These are phyloP conservation scores for Trichopoda pennipes DNA, from an alignment of 2,888 invertebrate species.

Conservation along the genomic window DNA sequence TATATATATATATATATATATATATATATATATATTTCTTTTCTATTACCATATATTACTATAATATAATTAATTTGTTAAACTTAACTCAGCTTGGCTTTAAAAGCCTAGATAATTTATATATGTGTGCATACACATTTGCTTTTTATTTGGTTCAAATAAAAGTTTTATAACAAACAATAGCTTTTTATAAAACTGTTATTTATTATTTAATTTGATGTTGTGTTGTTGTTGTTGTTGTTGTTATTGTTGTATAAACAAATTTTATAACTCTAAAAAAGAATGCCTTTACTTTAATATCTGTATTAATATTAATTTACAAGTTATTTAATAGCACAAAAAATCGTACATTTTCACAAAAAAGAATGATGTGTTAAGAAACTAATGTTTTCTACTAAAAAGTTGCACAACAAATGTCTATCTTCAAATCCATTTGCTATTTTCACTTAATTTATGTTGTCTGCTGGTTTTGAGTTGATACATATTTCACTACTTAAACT, in stretches of 20 bases:
- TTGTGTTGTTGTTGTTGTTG: too few relatives aligned
- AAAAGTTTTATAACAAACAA: conserved; percentile 37
- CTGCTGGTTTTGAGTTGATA: conserved; percentile 12
- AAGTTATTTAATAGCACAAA: background rate
- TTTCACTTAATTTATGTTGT: conserved; percentile 29
- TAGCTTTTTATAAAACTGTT: conserved; percentile 27
- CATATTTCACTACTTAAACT: conserved; percentile 35
- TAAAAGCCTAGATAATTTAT: conserved; percentile 15
- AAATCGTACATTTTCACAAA: background rate
- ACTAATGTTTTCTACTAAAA: conserved; percentile 12
- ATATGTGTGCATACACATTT: background rate
- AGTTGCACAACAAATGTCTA: conserved; percentile 27
- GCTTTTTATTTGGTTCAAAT: conserved; percentile 40
- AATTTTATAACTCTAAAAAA: background rate
- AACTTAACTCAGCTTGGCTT: background rate
- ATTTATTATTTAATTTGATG: conserved; percentile 23
- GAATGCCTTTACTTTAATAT: background rate
- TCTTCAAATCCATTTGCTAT: conserved; percentile 25
- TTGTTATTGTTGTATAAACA: background rate
- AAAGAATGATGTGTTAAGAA: background rate
- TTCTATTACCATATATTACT: too few relatives aligned
- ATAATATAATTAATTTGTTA: conserved; percentile 36
- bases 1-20: background rate
- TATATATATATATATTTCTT: too few relatives aligned
- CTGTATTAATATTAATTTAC: background rate